phyloP scores from a whole-genome alignment of 2,113 vertebrate species.

The Atlantisia rogersi region DNA sequence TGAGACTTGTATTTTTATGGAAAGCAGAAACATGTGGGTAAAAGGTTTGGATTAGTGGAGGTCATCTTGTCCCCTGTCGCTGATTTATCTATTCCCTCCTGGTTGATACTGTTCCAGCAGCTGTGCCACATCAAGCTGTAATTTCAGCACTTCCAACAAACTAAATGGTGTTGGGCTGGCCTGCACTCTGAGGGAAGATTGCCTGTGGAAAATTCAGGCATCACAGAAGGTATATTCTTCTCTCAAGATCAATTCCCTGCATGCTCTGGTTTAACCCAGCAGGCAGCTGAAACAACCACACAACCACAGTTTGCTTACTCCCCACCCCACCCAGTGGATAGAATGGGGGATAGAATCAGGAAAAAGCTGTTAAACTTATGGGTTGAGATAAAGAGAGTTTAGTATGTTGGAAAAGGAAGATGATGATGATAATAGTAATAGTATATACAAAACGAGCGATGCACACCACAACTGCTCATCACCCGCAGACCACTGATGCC shows the following conservation, averaged over 20 bases:
- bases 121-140: constrained; percentile 10
- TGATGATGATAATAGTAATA: too few species aligned
- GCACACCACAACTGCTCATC: too few species aligned
- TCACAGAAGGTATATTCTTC: neutral
- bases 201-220: neutral
- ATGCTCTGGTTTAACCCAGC: too few species aligned
- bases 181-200: neutral
- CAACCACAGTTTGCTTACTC: too few species aligned
- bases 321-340: too few species aligned
- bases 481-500: too few species aligned
- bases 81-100: neutral
- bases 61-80: neutral
- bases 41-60: neutral
- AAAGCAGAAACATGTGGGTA: neutral
- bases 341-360: too few species aligned
- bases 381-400: too few species aligned
- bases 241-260: neutral
- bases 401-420: too few species aligned
- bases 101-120: neutral
- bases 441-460: too few species aligned
- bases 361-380: too few species aligned
- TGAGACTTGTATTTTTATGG: constrained; percentile 2
- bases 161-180: neutral
- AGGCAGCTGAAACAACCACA: too few species aligned
- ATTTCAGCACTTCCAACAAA: constrained; percentile 1